phyloP scores from a whole-genome alignment of 1,140 invertebrate species.

The Plectrocnemia conspersa region DNA sequence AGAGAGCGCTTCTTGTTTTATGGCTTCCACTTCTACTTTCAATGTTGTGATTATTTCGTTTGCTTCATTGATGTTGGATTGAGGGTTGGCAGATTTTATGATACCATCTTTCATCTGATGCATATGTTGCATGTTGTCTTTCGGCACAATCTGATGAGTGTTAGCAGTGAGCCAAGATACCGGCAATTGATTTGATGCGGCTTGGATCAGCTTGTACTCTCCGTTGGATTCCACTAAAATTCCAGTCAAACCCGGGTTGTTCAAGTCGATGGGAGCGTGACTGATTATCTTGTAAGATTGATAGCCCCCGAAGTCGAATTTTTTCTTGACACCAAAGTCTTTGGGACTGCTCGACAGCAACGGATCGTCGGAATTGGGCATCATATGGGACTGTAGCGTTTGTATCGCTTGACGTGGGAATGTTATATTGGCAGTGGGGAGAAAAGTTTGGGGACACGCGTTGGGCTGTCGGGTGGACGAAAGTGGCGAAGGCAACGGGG shows the following conservation, averaged over 20 bases:
- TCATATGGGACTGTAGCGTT: conserved; percentile 65
- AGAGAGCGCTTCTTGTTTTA: conserved; percentile 31
- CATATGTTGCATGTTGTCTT: conserved; percentile 26
- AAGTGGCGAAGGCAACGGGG: conserved; percentile 57
- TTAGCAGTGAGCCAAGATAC: conserved; percentile 31
- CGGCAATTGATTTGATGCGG: conserved; percentile 40
- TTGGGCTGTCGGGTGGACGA: conserved; percentile 53
- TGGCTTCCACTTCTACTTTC: conserved; percentile 28
- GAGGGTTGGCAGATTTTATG: conserved; percentile 19
- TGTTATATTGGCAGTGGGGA: conserved; percentile 44
- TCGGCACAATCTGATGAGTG: conserved; percentile 31
- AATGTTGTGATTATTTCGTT: conserved; percentile 24
- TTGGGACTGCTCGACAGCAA: conserved; percentile 74
- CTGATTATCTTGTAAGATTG: conserved; percentile 59
- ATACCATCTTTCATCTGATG: conserved; percentile 23
- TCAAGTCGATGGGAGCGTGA: conserved; percentile 58
- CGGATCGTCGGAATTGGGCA: conserved; percentile 81
- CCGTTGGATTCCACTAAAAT: conserved; percentile 62
- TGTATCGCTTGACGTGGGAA: conserved; percentile 38
- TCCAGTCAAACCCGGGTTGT: conserved; percentile 54
- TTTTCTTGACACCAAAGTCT: conserved; percentile 64
- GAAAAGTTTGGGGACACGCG: conserved; percentile 37
- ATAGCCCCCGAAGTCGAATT: conserved; percentile 54
- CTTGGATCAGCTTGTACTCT: conserved; percentile 61
- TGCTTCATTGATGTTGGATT: background rate